Base-by-base conservation (phyloP, 2,113 vertebrate species). In the Charadrius vociferus region DNA sequence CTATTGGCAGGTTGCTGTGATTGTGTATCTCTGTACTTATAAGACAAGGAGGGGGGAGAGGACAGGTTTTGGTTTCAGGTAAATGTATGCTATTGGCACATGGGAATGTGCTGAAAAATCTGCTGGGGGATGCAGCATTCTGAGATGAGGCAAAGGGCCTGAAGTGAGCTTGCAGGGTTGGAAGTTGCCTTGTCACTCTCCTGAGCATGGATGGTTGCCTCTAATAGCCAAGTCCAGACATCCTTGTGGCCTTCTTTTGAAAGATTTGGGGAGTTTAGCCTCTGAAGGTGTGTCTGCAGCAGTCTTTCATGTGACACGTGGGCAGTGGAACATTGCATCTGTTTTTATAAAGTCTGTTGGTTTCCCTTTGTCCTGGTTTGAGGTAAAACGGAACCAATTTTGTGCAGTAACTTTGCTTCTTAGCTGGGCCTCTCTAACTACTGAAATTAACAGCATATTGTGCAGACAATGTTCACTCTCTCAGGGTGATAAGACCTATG, bases 71-170 rank as follows among this genome's bases (percentile, higher is more conserved):
- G 11, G 8, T 71, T 49, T 29, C 56, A 74, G 41, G 52, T 45
- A 27, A 24, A 13, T 49, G 27, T 92, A 67, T 89, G 81, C 17
- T 37, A 0, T 26, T 41, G 21, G 37, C 62, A 34, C 10, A 2
- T 7, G 2, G 14, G 29, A 50, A 22, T 21, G 39, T 12, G 10
- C 37, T 81, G 70, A 30, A 75, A 61, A 79, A 58, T 55, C 19
- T 20, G 58, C 0, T 0, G 62, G 20, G n/a, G 67, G 58, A 7
- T 47, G n/a, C 34, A 22, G 29, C 0, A 0, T 53, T 77, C 29
- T 47, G 39, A 50, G 39, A 16, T 50, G 10, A 49, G 41, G 53
- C 12, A n/a, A 88, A 50, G 4, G 41, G 30, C 45, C 61, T 16
- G 47, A 9, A 58, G 32, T 56, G 63, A 58, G 65, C 8, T 84